Percentiles rank a stretch among this genome's conserved stretches.
Evolutionary conservation across 2,113 vertebrate genomes (phyloP).

Genomic region (Melanocharis versteri): DNA sequence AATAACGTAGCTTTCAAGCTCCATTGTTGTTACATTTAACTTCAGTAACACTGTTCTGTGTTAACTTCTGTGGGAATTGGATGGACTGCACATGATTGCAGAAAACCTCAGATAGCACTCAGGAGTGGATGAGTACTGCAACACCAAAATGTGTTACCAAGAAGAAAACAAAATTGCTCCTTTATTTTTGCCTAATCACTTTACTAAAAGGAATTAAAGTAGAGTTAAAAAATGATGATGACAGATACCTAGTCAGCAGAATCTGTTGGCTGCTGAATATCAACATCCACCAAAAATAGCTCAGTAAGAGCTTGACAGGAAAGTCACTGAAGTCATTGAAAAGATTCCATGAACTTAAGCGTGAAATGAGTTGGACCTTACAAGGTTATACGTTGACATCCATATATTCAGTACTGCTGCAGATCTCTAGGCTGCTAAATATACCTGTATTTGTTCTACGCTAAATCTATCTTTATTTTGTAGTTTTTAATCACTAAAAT

Average conservation of each 20-base stretch:
- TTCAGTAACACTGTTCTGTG: not conserved
- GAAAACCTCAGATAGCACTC: not conserved
- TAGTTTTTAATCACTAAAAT: not conserved
- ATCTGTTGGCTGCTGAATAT: constrained; percentile 36
- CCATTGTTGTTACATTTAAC: not conserved
- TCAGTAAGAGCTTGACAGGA: not conserved
- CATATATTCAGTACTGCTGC: not conserved
- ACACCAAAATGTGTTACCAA: not conserved
- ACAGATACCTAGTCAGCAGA: constrained; percentile 38
- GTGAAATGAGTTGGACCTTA: not conserved
- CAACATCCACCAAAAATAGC: constrained; percentile 59
- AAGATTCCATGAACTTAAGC: constrained; percentile 1
- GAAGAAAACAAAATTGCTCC: not conserved
- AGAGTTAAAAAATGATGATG: constrained; percentile 40
- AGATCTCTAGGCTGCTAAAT: not conserved
- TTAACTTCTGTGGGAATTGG: not conserved
- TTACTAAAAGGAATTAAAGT: not conserved
- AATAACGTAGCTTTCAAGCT: not conserved
- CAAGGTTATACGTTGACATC: not conserved
- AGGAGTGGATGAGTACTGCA: not conserved
- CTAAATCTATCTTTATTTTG: not conserved
- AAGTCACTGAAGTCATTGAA: constrained; percentile 52
- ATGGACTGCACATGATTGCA: not conserved
- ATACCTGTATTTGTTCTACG: not conserved
- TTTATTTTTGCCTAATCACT: constrained; percentile 10